phyloP scores from a whole-genome alignment of 2,113 vertebrate species.

The Oryzias curvinotus region DNA sequence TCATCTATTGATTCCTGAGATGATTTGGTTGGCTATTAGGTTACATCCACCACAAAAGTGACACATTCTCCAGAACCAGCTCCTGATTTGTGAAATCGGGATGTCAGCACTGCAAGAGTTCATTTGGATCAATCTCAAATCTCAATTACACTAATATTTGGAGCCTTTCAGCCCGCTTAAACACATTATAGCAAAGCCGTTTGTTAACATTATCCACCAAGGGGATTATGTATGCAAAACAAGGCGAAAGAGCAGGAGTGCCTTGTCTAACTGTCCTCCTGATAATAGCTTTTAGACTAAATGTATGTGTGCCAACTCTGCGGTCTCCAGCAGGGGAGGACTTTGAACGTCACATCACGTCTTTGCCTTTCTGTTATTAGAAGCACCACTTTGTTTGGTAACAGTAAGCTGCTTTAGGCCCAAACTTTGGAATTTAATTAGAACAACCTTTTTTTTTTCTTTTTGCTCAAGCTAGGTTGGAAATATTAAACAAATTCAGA shows the following conservation, averaged over 20 bases:
- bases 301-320: conserved; percentile 36
- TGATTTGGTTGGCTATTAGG: conserved; percentile 27
- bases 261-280: conserved; percentile 45
- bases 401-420: background rate
- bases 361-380: conserved; percentile 26
- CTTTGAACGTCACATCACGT: conserved; percentile 23
- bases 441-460: too few relatives aligned
- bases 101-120: conserved; percentile 28
- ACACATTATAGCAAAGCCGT: conserved; percentile 68
- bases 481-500: too few relatives aligned
- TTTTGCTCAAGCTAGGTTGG: too few relatives aligned
- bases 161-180: conserved; percentile 62
- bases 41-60: conserved; percentile 33
- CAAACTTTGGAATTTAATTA: too few relatives aligned
- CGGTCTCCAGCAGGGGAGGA: conserved; percentile 37
- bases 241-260: conserved; percentile 31
- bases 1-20: conserved; percentile 39
- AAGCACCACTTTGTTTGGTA: conserved; percentile 1
- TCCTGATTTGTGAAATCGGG: conserved; percentile 45
- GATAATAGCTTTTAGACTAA: conserved; percentile 52
- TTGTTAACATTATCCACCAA: conserved; percentile 60
- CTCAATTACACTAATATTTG: conserved; percentile 64
- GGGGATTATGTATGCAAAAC: conserved; percentile 31
- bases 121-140: conserved; percentile 67
- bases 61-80: conserved; percentile 8